Base-by-base conservation (phyloP, 1,140 invertebrate species). In the Drosophila virilis region DNA sequence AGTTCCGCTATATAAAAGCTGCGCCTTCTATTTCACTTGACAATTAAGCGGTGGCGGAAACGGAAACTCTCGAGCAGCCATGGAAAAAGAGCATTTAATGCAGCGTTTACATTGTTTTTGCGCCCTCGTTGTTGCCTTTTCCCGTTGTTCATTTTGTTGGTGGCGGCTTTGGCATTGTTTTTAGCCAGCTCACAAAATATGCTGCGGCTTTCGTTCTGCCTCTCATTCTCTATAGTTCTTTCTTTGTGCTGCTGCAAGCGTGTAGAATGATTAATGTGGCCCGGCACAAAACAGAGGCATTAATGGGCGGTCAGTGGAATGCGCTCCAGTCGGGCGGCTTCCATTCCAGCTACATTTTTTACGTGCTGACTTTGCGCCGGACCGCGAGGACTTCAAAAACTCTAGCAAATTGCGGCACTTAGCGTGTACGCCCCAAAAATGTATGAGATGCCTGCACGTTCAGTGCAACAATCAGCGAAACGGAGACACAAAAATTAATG, bases 261-360 rank as follows among this genome's bases (percentile, higher is more conserved):
- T 78, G 74, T 77, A 78, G 81, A 77, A 88, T 88, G 83, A 88
- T 88, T 88, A 88, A 88, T 88, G 83, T 79, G 73, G 46, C 71
- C 62, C 48, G 67, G 83, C 62, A 66, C 57, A 78, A 61, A 83
- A 60, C 60, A 77, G 54, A 17, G 45, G 72, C 76, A 74, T 83
- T 88, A 80, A 83, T 83, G 80, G 77, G 76, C 66, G 84, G 83
- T 88, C 84, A 83, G 80, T 72, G 62, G 70, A 74, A 75, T 77
- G 79, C 77, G 78, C 51, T 52, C 55, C 51, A 43, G 45, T 60
- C 50, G 62, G 69, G 77, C 70, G 13, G 32, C 13, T 38, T 8
- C 48, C 48, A 71, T 15, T 51, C 22, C 43, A 55, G 76, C 69
- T 74, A 80, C 74, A 88, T 88, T 88, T 88, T 77, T 86, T 77